Evolutionary conservation across 2,797 vertebrate genomes (phyloP).

Genomic region (Silurus aristotelis): DNA sequence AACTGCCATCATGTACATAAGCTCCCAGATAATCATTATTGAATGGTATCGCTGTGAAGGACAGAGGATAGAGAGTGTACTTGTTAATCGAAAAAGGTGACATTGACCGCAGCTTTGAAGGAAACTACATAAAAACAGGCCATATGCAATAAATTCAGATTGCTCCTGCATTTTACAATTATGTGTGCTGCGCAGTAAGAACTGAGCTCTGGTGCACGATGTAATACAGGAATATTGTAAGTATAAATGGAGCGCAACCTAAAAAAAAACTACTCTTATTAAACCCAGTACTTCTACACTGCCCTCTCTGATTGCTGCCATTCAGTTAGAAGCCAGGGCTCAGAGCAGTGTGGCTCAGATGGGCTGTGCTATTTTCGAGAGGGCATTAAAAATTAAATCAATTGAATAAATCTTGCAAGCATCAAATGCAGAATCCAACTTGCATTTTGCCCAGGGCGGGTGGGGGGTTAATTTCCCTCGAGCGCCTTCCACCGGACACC

Average conservation of each 20-base stretch:
- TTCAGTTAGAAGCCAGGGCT: constrained; percentile 3
- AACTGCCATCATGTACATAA: not conserved
- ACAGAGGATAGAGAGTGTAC: not conserved
- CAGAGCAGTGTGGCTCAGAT: constrained; percentile 2
- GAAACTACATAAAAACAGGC: constrained; percentile 2
- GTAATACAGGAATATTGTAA: constrained; percentile 20
- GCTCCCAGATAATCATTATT: not conserved
- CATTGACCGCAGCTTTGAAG: not conserved
- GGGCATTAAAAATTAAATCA: constrained; percentile 52
- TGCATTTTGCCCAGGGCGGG: constrained; percentile 18
- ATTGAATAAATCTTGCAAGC: constrained; percentile 54
- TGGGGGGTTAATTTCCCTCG: constrained; percentile 44
- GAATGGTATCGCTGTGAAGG: not conserved
- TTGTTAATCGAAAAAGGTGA: not conserved
- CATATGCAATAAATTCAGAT: not conserved
- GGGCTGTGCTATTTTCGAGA: constrained; percentile 46
- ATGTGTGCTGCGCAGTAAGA: not conserved
- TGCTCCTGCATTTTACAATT: not conserved
- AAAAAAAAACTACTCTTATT: not conserved
- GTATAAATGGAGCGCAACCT: constrained; percentile 2
- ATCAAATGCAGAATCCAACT: constrained; percentile 35
- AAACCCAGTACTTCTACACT: constrained; percentile 9
- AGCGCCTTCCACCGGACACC: constrained; percentile 7
- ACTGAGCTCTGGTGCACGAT: not conserved
- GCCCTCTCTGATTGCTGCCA: constrained; percentile 18